These are phyloP conservation scores for Meganola albula DNA, from an alignment of 2,888 invertebrate species.

Conservation along the genomic window DNA sequence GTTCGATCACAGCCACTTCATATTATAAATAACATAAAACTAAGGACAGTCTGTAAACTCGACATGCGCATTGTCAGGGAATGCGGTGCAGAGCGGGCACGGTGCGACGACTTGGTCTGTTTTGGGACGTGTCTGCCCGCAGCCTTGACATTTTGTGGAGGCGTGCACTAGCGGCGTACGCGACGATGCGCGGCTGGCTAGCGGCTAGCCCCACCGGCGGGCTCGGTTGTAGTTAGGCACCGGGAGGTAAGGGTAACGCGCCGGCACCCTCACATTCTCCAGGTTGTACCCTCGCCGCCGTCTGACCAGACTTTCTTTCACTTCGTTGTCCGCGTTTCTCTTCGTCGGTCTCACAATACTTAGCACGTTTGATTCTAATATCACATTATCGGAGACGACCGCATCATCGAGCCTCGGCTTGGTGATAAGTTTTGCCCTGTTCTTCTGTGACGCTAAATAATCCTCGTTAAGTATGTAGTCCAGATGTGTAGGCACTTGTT, in stretches of 20 bases:
- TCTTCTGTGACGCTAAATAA: constrained; percentile 52
- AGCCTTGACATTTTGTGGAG: constrained; percentile 66
- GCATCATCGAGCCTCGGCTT: constrained; percentile 55
- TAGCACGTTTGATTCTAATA: constrained; percentile 65
- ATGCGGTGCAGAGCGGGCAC: constrained; percentile 39
- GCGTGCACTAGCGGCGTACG: constrained; percentile 31
- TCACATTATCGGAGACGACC: constrained; percentile 60
- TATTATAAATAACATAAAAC: constrained; percentile 50
- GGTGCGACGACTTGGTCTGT: constrained; percentile 27
- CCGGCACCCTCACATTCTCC: constrained; percentile 70
- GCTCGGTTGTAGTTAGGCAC: constrained; percentile 62
- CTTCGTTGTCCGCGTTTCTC: constrained; percentile 35
- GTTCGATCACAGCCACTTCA: constrained; percentile 70
- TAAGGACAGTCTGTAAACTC: constrained; percentile 44
- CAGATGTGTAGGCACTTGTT: constrained; percentile 53
- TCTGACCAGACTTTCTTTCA: constrained; percentile 48
- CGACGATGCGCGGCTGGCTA: constrained; percentile 21
- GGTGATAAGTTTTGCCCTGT: constrained; percentile 62
- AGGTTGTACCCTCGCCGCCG: constrained; percentile 68
- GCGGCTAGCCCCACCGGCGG: constrained; percentile 68
- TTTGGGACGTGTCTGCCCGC: constrained; percentile 35
- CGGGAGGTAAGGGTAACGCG: constrained; percentile 67
- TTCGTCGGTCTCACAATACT: constrained; percentile 54
- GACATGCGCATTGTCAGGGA: constrained; percentile 34
- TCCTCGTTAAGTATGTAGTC: constrained; percentile 56